Base-by-base conservation (phyloP, 2,797 vertebrate species). In the Urophycis tenuis region DNA sequence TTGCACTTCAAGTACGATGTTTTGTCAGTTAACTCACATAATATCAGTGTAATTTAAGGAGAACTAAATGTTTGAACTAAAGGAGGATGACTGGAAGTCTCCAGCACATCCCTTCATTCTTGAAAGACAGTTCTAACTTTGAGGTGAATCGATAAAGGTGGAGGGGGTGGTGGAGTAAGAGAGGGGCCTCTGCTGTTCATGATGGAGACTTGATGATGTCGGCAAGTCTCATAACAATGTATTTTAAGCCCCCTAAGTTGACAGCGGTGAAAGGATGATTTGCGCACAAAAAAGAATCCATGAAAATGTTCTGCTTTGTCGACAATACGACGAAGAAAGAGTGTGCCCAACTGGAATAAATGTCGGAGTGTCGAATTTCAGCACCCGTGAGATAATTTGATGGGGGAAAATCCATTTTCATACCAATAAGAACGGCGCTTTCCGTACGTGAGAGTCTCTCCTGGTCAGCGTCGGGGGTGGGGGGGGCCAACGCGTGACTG, bases 281-380 rank as follows among this genome's bases (percentile, higher is more conserved):
- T 8, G 60, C 60, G 1, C 60, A 67, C 60, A 67, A 25, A 25
- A 25, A n/a, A 60, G 53, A 25, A 67, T 67, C 60, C 60, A 67
- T 29, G 60, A 67, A 60, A 67, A 67, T 67, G 29, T 67, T 67
- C 60, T 67, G 60, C 60, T 67, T 67, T 67, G 60, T 67, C 60
- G 60, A 67, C 60, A 67, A 29, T 67, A 67, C 60, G 1, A 29
- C 25, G n/a, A 11, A 29, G 22, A 25, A 29, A 67, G n/a, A 60
- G 60, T 1, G n/a, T 29, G 60, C 29, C n/a, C 8, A 1, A 67
- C 60, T 29, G 25, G 29, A 67, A 67, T 67, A 67, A 67, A 67
- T 67, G 60, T 67, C 60, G 12, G 12, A 25, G 60, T 29, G 29
- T 29, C n/a, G 25, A 25, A 14, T 67, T 29, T 12, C 60, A 25